Evolutionary conservation across 2,113 vertebrate species (phyloP), one percentile per base, ranked within the genome.

Genomic region (Sapayoa aenigma): DNA sequence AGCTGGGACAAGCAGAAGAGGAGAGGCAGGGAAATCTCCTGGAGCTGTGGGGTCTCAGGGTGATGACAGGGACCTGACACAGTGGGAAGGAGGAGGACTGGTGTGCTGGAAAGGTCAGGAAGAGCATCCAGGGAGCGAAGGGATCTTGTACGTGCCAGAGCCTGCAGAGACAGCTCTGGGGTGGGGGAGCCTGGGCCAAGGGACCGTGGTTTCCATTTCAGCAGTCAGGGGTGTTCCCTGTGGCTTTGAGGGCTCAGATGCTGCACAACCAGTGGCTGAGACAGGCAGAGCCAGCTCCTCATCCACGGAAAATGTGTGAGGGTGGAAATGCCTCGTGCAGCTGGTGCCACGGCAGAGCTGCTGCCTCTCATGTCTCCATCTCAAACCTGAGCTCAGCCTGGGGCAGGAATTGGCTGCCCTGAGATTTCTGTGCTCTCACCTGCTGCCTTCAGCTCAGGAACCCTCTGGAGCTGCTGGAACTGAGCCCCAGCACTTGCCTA

Each of bases 61-160:
- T 28, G 52, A 12, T 10, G 28, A 31, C 13, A 17, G 44, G 75
- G 69, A 33, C 44, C 27, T 21, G 49, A 12, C 2, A 0, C 41
- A 33, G 65, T 2, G 49, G 56, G 55, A n/a, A 59, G 39, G 49
- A 62, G 35, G 4, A 14, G 47, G 82, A 12, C 31, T 18, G 50
- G 6, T 6, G 23, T 8, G 28, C 52, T 2, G 46, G 65, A 31
- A 30, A n/a, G 50, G 88, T 16, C 52, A n/a, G 44, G 63, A 33
- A 9, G 46, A 41, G 52, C 4, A 14, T 24, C 14, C 39, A 16
- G n/a, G 33, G 71, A 46, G 27, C 0, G 1, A 33, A 46, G 63
- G 42, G 5, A 1, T 20, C 24, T 28, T 7, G 11, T 5, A 5
- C 0, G 0, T 5, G 21, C 53, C 53, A 63, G 62, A 68, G 23